Conservation (phyloP, 1,140 invertebrate genomes). For the Hetaerina americana region DNA sequence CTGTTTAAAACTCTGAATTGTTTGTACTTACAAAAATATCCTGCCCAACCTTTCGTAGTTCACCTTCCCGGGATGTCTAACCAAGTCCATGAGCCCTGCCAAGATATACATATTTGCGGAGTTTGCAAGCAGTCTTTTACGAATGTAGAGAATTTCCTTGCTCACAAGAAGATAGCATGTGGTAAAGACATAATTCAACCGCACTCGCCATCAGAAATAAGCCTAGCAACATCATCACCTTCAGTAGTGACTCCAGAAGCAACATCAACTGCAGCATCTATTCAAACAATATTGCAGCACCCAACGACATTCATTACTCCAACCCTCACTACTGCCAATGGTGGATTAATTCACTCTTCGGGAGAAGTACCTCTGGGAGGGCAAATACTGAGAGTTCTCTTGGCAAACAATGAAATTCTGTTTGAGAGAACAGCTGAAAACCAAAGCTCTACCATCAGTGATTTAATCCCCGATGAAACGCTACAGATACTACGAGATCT, state of each 20-base stretch:
- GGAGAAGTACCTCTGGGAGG: neutral
- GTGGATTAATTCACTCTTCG: neutral
- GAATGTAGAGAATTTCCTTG: slow-evolving; percentile 23
- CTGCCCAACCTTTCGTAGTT: too few relatives aligned
- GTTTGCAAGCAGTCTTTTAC: slow-evolving; percentile 22
- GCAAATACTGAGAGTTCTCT: neutral
- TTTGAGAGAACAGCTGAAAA: neutral
- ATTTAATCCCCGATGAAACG: neutral
- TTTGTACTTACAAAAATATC: too few relatives aligned
- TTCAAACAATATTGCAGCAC: neutral
- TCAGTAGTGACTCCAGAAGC: neutral
- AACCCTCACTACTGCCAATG: neutral
- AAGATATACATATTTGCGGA: slow-evolving; percentile 28
- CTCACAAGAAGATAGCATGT: slow-evolving; percentile 19
- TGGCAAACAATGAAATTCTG: neutral
- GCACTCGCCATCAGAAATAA: neutral
- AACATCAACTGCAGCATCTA: neutral
- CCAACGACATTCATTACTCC: neutral
- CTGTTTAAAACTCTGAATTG: too few relatives aligned
- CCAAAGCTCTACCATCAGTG: neutral
- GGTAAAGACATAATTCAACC: neutral
- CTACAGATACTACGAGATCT: neutral
- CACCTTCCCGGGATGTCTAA: slow-evolving; percentile 4
- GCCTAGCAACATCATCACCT: neutral
- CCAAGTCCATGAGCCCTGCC: neutral